Evolutionary conservation across 1,140 invertebrate genomes (phyloP).

Genomic region (Centruroides sculpturatus): DNA sequence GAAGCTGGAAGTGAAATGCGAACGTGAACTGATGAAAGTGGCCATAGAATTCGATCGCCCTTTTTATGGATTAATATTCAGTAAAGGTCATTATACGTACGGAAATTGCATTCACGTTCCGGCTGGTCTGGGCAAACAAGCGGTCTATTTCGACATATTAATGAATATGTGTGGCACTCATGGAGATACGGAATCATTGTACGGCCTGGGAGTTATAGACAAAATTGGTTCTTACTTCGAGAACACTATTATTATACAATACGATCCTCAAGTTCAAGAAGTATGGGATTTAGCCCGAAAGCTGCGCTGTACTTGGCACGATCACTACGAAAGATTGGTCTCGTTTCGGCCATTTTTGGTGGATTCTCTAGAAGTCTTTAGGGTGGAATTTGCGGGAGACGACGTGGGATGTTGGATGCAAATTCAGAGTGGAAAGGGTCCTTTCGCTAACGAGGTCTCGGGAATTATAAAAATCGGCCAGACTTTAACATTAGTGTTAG

Average conservation of each 20-base stretch:
- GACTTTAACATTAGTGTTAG: constrained; percentile 90
- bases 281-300: constrained; percentile 90
- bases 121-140: constrained; percentile 70
- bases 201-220: constrained; percentile 61
- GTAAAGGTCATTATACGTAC: constrained; percentile 53
- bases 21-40: constrained; percentile 25
- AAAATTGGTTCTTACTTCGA: constrained; percentile 86
- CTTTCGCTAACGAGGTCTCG: constrained; percentile 85
- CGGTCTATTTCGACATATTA: constrained; percentile 81
- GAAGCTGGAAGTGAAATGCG: constrained; percentile 24
- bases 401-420: constrained; percentile 60
- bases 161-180: constrained; percentile 81
- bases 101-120: constrained; percentile 78
- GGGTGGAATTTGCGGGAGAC: constrained; percentile 83
- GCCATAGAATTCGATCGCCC: constrained; percentile 24
- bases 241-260: constrained; percentile 87
- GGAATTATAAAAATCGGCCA: constrained; percentile 91
- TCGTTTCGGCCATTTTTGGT: constrained; percentile 86
- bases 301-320: constrained; percentile 83
- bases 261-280: constrained; percentile 87
- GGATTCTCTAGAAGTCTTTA: constrained; percentile 81
- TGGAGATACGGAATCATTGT: constrained; percentile 58
- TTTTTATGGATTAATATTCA: constrained; percentile 25
- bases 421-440: constrained; percentile 61
- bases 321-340: constrained; percentile 86